A percentile compares a stretch with the other conserved stretches of the same genome.
Evolutionary conservation across 2,797 vertebrate species (phyloP).

Genomic region (Danionella dracula): DNA sequence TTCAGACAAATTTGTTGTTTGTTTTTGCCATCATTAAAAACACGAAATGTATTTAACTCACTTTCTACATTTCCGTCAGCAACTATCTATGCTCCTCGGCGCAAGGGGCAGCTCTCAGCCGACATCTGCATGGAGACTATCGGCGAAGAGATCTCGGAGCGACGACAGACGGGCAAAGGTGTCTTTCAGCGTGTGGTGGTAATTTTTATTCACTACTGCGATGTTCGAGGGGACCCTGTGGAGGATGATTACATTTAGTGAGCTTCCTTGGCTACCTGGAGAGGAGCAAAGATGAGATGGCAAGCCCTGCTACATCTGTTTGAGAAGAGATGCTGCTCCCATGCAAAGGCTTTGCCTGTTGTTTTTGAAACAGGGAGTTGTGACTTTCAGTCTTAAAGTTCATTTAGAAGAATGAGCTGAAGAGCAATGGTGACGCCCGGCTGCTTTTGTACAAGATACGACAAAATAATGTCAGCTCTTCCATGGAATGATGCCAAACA

Average conservation of each 20-base stretch:
- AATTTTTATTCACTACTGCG: slow-evolving; percentile 97
- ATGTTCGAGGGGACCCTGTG: slow-evolving; percentile 90
- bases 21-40: too few species aligned
- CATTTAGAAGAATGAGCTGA: not conserved
- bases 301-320: not conserved
- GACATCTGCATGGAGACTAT: slow-evolving; percentile 99
- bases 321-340: not conserved
- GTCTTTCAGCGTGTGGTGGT: slow-evolving; percentile 94
- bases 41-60: not conserved
- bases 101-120: slow-evolving; percentile 95
- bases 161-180: slow-evolving; percentile 82
- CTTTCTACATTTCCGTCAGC: slow-evolving; percentile 59
- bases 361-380: not conserved
- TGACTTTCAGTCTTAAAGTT: not conserved
- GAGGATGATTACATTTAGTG: slow-evolving; percentile 91
- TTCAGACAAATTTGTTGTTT: too few species aligned
- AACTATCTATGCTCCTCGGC: slow-evolving; percentile 92
- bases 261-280: not conserved
- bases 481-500: too few species aligned
- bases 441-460: not conserved
- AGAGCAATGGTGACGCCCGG: not conserved
- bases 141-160: slow-evolving; percentile 95
- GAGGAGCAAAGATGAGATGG: not conserved
- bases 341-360: slow-evolving; percentile 1
- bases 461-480: not conserved